Conservation (phyloP, 2,113 vertebrate genomes). For the Apistogramma diplotaenia region DNA sequence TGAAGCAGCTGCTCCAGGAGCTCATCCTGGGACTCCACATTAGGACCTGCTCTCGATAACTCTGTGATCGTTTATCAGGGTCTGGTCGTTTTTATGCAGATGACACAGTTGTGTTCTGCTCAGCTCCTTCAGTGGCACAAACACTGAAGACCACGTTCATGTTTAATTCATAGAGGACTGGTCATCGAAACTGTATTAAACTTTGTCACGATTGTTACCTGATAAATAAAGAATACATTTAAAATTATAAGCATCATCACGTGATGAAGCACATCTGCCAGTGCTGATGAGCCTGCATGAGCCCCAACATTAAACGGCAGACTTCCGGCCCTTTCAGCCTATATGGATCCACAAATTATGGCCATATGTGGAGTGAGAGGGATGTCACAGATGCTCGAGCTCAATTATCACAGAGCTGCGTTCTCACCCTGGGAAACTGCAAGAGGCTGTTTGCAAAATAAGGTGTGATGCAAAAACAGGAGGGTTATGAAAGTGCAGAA, state of each 20-base stretch:
- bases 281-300: neutral
- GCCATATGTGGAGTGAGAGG: constrained; percentile 57
- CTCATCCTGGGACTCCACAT: no score
- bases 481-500: constrained; percentile 18
- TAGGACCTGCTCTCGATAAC: no score
- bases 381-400: constrained; percentile 66
- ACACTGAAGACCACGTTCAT: no score
- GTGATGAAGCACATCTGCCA: constrained; percentile 25
- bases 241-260: neutral
- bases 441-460: constrained; percentile 44
- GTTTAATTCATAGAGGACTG: no score
- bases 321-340: constrained; percentile 50
- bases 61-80: no score
- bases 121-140: no score
- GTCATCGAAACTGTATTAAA: no score
- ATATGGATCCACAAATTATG: constrained; percentile 50
- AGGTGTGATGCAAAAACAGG: constrained; percentile 53
- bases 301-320: constrained; percentile 26
- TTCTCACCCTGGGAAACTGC: constrained; percentile 52
- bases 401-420: constrained; percentile 57
- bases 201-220: neutral
- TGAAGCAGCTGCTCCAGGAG: neutral
- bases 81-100: no score
- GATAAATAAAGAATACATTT: neutral
- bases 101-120: no score